Evolutionary conservation across 2,113 vertebrate species (phyloP).

Genomic region (Brachypteracias leptosomus): DNA sequence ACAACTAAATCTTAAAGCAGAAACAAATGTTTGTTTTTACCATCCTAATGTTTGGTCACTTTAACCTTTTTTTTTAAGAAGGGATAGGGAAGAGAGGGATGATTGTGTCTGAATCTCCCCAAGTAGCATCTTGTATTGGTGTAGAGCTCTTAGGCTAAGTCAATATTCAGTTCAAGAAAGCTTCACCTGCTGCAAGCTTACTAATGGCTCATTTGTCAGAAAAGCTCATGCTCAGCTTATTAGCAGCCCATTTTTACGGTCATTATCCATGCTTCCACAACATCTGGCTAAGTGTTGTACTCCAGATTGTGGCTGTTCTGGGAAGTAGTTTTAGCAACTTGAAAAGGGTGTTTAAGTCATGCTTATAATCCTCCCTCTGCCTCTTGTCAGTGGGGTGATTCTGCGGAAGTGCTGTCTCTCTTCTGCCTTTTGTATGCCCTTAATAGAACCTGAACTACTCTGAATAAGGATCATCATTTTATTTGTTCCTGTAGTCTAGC

Average conservation of each 20-base stretch:
- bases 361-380: background rate
- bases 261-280: slow-evolving; percentile 58
- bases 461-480: background rate
- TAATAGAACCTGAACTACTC: background rate
- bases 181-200: slow-evolving; percentile 22
- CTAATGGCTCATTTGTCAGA: slow-evolving; percentile 52
- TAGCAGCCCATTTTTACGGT: slow-evolving; percentile 50
- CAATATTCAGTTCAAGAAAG: background rate
- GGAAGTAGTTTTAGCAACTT: slow-evolving; percentile 33
- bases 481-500: background rate
- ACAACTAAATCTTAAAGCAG: background rate
- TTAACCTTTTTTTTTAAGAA: background rate
- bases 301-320: slow-evolving; percentile 58
- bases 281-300: slow-evolving; percentile 60
- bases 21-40: background rate
- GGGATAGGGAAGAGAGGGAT: rapidly evolving
- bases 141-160: background rate
- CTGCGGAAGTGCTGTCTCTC: background rate
- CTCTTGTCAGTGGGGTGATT: background rate
- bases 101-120: background rate
- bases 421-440: background rate
- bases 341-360: slow-evolving; percentile 35
- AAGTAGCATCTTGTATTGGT: background rate
- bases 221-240: slow-evolving; percentile 54
- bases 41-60: background rate